These are phyloP conservation scores for Actenoides lindsayi DNA, from an alignment of 2,113 vertebrate species.

Conservation along the genomic window DNA sequence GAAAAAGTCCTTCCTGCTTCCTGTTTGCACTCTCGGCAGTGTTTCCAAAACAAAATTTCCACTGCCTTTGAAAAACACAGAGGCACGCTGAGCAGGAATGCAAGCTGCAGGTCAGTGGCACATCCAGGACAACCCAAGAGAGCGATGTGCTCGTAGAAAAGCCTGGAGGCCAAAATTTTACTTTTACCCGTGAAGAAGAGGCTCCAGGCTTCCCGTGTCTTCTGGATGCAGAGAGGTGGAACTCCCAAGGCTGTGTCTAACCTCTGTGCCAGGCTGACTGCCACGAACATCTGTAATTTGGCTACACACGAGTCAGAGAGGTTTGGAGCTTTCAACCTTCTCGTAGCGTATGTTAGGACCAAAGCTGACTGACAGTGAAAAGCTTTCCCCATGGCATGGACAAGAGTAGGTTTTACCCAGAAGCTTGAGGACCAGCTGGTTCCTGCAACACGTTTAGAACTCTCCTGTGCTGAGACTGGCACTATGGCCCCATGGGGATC, in stretches of 20 bases:
- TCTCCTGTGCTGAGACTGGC: neutral
- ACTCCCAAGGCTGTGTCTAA: neutral
- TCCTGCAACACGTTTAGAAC: fast-evolving
- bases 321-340: neutral
- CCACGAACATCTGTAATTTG: neutral
- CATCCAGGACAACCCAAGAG: neutral
- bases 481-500: fast-evolving
- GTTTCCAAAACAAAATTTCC: conserved; percentile 60
- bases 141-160: neutral
- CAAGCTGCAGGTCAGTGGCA: neutral
- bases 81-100: conserved; percentile 20
- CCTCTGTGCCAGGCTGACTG: fast-evolving
- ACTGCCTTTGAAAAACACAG: neutral
- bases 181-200: neutral
- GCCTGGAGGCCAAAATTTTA: neutral
- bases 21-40: conserved; percentile 27
- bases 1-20: conserved; percentile 50
- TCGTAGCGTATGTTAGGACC: fast-evolving
- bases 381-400: neutral
- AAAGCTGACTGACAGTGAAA: no score
- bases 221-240: neutral
- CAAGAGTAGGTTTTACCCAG: neutral
- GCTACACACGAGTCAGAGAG: fast-evolving
- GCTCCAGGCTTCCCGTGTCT: neutral
- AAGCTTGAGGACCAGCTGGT: neutral